Base-by-base conservation (phyloP, 2,797 vertebrate genomes). In the Naso thynnoides region DNA sequence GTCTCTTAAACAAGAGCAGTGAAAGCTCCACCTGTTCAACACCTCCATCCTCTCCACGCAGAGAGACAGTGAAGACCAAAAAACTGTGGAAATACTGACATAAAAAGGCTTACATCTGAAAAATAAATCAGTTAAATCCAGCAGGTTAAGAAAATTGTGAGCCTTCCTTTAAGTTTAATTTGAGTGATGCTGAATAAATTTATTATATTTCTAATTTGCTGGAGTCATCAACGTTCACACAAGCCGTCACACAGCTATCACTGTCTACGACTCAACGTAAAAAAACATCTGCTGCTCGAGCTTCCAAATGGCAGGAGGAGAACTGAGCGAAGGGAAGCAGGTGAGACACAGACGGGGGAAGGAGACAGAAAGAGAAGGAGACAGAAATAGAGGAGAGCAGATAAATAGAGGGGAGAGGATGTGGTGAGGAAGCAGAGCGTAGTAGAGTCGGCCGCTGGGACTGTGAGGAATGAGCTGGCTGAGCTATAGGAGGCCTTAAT, bases 401-500 rank as follows among this genome's bases (percentile, higher is more conserved):
- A 86, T 85, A 83, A 82, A 90, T 86, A 73, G 82, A 73, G 76
- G 63, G 79, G 84, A 81, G 81, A 87, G 79, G 87, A 88, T 85
- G 85, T 58, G 84, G 87, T 69, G 86, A 87, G 88, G 89, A 88
- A 91, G 88, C 79, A 18, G 89, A 90, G 90, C 81, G 88, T 86
- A 88, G 90, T 86, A 29, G 85, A 88, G 84, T 82, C 80, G 84
- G 89, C 87, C 89, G 84, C 80, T 88, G 88, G 90, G 88, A 91
- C 88, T 73, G 84, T 89, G 91, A 91, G 86, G 90, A 88, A 91
- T 90, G 91, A 91, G 92, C 88, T 85, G 86, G 86, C 86, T 74
- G 81, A 84, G 88, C 91, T 92, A 85, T 84, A 91, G 89, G 87
- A 90, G 88, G 88, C 92, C 90, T 93, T 93, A 92, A 93, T 91